Percentiles rank a stretch among this genome's conserved stretches.
These are phyloP conservation scores for Picus viridis DNA, from an alignment of 2,797 vertebrate species.

Conservation along the genomic window DNA sequence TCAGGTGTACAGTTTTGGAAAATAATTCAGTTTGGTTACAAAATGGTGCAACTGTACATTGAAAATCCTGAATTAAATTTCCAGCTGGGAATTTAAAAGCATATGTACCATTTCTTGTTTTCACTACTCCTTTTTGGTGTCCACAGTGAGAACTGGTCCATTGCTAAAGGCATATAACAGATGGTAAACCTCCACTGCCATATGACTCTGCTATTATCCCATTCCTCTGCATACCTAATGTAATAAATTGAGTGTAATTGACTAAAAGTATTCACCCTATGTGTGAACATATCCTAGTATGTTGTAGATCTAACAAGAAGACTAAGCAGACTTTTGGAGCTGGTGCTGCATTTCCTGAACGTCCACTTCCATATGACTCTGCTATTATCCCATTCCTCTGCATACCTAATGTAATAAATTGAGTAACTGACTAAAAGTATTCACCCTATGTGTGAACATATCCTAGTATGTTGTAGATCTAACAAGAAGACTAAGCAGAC, in stretches of 20 bases:
- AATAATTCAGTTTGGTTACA: not conserved
- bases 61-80: not conserved
- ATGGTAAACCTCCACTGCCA: constrained; percentile 40
- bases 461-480: not conserved
- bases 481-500: not conserved
- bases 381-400: too few relatives aligned
- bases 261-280: constrained; percentile 19
- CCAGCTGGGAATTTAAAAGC: constrained; percentile 6
- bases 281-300: not conserved
- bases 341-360: not conserved
- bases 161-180: constrained; percentile 51
- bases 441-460: not conserved
- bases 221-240: constrained; percentile 37
- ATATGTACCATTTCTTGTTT: not conserved
- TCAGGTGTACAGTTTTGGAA: not conserved
- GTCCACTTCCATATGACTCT: too few relatives aligned
- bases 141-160: not conserved
- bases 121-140: not conserved
- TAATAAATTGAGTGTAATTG: constrained; percentile 59
- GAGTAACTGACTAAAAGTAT: constrained; percentile 53
- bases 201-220: constrained; percentile 49
- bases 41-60: not conserved
- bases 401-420: not conserved
- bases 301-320: not conserved
- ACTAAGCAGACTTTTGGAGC: not conserved